A percentile compares a stretch with the other conserved stretches of the same genome.
Evolutionary conservation across 1,140 invertebrate genomes (phyloP).

Genomic region (Schlechtendalia chinensis): DNA sequence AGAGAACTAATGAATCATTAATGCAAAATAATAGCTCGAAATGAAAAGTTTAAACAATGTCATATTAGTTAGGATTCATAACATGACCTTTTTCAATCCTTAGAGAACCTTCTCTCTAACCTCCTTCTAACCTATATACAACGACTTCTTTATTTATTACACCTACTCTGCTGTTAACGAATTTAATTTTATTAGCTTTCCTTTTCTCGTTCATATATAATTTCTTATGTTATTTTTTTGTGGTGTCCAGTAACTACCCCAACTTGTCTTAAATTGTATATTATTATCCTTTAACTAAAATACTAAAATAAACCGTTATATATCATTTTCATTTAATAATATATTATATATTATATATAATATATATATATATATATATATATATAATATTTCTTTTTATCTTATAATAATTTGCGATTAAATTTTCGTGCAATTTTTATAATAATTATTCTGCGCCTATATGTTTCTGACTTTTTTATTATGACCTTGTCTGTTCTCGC

Average conservation of each 20-base stretch:
- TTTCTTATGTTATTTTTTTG: too few relatives aligned
- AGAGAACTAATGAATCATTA: background rate
- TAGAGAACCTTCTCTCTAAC: too few relatives aligned
- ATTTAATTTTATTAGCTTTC: too few relatives aligned
- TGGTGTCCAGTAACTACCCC: too few relatives aligned
- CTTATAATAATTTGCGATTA: background rate
- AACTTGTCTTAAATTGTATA: too few relatives aligned
- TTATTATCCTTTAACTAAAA: too few relatives aligned
- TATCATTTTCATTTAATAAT: too few relatives aligned
- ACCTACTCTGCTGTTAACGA: background rate
- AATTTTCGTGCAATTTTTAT: background rate
- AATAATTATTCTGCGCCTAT: background rate
- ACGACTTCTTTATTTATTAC: background rate
- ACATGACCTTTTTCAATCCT: background rate
- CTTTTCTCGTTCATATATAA: too few relatives aligned
- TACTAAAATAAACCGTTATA: too few relatives aligned
- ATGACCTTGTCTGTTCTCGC: constrained; percentile 9
- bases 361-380: too few relatives aligned
- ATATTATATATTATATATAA: too few relatives aligned
- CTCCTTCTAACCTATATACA: background rate
- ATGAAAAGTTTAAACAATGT: background rate
- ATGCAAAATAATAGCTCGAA: background rate
- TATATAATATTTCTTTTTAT: too few relatives aligned
- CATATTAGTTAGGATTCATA: background rate
- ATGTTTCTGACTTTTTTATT: background rate